phyloP scores from a whole-genome alignment of 2,113 vertebrate species.

The Cyrtonyx montezumae region DNA sequence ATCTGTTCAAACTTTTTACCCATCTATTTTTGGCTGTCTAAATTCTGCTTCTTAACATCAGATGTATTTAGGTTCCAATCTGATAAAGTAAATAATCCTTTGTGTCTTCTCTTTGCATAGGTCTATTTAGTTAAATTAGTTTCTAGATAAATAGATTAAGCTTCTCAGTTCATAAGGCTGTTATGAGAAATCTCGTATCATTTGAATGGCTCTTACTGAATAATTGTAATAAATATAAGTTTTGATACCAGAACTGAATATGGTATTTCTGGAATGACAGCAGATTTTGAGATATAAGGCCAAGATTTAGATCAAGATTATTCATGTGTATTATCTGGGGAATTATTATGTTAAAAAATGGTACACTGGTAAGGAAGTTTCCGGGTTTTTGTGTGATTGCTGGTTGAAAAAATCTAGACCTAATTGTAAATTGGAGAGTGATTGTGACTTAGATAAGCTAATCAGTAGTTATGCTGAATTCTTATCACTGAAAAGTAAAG shows the following conservation, averaged over 20 bases:
- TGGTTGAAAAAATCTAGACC: background rate
- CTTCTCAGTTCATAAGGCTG: rapidly evolving
- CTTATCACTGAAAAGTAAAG: background rate
- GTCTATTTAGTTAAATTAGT: background rate
- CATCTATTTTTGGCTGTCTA: background rate
- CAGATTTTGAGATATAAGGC: background rate
- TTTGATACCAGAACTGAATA: background rate
- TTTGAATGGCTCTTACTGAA: background rate
- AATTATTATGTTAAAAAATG: background rate
- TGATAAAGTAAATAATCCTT: background rate
- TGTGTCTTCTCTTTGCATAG: background rate
- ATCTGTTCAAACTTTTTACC: background rate
- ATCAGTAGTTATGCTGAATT: background rate
- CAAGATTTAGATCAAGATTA: background rate
- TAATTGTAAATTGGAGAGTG: background rate
- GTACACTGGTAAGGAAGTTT: background rate
- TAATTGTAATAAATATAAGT: background rate
- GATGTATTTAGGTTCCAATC: background rate
- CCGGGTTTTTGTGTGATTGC: background rate
- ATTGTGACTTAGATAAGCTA: background rate
- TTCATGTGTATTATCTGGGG: background rate
- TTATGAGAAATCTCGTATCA: background rate
- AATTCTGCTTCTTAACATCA: background rate
- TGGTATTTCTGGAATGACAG: background rate
- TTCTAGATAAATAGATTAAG: background rate